These are phyloP conservation scores for Synergus laeviventris DNA, from an alignment of 2,888 invertebrate genomes.

Conservation along the genomic window DNA sequence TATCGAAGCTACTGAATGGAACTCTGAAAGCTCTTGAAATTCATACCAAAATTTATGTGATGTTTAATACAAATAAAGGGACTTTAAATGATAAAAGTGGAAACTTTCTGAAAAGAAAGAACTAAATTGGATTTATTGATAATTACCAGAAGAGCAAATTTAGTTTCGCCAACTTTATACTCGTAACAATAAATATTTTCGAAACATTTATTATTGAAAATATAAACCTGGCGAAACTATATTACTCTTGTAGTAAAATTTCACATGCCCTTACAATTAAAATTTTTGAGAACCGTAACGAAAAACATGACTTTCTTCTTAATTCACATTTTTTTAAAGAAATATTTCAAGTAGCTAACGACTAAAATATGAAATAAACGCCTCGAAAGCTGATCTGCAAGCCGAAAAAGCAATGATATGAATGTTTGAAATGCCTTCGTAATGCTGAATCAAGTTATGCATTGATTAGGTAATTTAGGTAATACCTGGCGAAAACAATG, in stretches of 20 bases:
- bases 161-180: too few species aligned
- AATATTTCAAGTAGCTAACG: neutral
- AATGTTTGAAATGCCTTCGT: constrained; percentile 19
- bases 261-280: too few species aligned
- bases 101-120: neutral
- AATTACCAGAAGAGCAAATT: too few species aligned
- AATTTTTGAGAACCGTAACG: neutral
- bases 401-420: constrained; percentile 13
- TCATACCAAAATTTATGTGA: neutral
- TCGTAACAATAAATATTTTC: too few species aligned
- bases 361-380: neutral
- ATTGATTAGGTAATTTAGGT: constrained; percentile 19
- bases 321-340: neutral
- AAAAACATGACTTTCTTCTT: neutral
- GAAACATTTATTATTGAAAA: too few species aligned
- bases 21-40: neutral
- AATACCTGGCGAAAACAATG: neutral
- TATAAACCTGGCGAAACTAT: too few species aligned
- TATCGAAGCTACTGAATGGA: neutral
- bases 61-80: neutral
- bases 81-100: neutral
- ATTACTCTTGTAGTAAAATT: too few species aligned
- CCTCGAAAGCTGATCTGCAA: too few species aligned
- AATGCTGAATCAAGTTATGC: constrained; percentile 8
- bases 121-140: neutral